Base-by-base conservation (phyloP, 1,140 invertebrate genomes). In the Zaprionus capensis region DNA sequence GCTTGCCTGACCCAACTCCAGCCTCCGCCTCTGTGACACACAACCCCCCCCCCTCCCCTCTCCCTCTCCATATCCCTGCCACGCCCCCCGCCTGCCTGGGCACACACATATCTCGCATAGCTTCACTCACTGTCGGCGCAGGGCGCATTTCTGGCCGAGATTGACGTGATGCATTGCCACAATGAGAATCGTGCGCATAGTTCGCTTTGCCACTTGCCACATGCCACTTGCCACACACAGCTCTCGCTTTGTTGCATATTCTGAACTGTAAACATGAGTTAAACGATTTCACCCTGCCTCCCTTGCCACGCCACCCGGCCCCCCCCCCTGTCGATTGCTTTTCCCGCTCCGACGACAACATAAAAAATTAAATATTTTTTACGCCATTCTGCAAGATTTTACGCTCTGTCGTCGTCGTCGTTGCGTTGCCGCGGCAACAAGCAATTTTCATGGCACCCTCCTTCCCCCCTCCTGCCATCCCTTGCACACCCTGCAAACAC, bases 301-400 rank as follows among this genome's bases (percentile, higher is more conserved):
- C 46, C 4, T 20, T 56, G 6, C 14, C 17, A 12, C 20, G 17
- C 34, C n/a, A n/a, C n/a, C n/a, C n/a, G n/a, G n/a, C 24, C 53
- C 24, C 15, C 2, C 0, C 22, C 38, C 31, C 2, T 34, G 14
- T 80, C 83, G 38, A 87, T 81, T 24, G 28, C 31, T 58, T 58
- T 36, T 58, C 17, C 31, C 57, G 58, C 72, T 75, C 76, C 74
- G 83, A 57, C 70, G 83, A 87, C 80, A 78, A 65, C 84, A 88
- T 83, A 76, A 83, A 87, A 87, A 87, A 87, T 87, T 88, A 87
- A 87, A 87, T 76, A 87, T 87, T 84, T 88, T 76, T 74, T 70
- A 78, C 78, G 78, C 82, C 78, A 75, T 78, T 81, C 78, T 75
- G 64, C 38, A 62, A 72, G 53, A 73, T 76, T 88, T 88, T 83